Conservation (phyloP, 1,140 invertebrate species). For the Sinonovacula constricta region DNA sequence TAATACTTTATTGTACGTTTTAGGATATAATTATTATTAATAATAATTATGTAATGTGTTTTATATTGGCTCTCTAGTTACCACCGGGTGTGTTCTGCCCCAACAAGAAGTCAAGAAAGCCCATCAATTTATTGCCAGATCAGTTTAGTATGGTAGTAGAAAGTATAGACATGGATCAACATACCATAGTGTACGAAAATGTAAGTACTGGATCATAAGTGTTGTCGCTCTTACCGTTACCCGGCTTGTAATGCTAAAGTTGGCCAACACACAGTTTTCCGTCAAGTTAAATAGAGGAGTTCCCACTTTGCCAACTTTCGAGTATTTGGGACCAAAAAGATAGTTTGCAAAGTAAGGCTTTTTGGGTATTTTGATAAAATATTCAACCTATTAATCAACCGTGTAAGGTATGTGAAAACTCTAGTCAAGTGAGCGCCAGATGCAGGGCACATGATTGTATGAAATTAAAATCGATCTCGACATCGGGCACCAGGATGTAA, state of each 20-base stretch:
- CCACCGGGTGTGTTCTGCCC: constrained; percentile 31
- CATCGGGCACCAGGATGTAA: too few relatives aligned
- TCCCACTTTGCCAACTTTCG: background rate
- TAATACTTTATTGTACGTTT: too few relatives aligned
- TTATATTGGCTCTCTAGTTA: too few relatives aligned
- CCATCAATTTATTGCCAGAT: constrained; percentile 30
- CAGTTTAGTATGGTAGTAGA: constrained; percentile 33
- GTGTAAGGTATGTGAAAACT: too few relatives aligned
- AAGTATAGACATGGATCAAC: constrained; percentile 20
- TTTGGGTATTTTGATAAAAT: background rate
- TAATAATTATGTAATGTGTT: too few relatives aligned
- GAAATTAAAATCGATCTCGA: too few relatives aligned
- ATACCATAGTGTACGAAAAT: constrained; percentile 32
- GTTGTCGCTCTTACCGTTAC: background rate
- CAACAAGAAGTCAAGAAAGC: constrained; percentile 15
- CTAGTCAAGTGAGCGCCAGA: too few relatives aligned
- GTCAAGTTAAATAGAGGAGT: background rate
- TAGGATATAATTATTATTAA: too few relatives aligned
- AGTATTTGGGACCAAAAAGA: background rate
- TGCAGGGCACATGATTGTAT: too few relatives aligned
- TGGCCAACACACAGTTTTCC: background rate
- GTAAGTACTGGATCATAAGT: constrained; percentile 1
- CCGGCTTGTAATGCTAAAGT: background rate
- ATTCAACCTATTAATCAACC: too few relatives aligned
- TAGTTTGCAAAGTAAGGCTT: background rate